phyloP scores from a whole-genome alignment of 1,140 invertebrate genomes.

The Panagrolaimus sp. region DNA sequence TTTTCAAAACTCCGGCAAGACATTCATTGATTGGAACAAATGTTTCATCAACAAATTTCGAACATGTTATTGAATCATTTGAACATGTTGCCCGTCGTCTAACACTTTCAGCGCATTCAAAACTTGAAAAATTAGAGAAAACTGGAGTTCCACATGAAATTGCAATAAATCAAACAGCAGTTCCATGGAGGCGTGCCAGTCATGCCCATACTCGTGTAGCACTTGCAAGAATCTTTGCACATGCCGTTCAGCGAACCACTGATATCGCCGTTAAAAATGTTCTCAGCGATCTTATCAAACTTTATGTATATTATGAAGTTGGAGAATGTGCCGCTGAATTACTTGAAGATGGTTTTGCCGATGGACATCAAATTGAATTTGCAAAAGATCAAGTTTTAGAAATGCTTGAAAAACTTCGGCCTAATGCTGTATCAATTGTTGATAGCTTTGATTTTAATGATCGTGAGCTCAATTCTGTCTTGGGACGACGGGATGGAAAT shows the following conservation, averaged over 20 bases:
- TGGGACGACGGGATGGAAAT: slow-evolving; percentile 78
- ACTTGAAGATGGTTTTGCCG: slow-evolving; percentile 34
- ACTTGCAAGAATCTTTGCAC: slow-evolving; percentile 39
- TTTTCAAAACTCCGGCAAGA: background rate
- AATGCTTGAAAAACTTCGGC: slow-evolving; percentile 52
- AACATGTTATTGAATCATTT: background rate
- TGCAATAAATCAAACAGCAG: slow-evolving; percentile 48
- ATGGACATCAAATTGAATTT: slow-evolving; percentile 26
- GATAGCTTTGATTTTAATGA: slow-evolving; percentile 84
- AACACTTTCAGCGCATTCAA: slow-evolving; percentile 41
- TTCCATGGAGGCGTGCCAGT: slow-evolving; percentile 40
- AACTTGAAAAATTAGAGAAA: slow-evolving; percentile 33
- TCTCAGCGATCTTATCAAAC: slow-evolving; percentile 28
- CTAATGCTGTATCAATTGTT: slow-evolving; percentile 79
- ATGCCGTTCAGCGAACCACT: slow-evolving; percentile 22
- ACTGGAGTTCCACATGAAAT: slow-evolving; percentile 31
- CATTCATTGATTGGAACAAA: slow-evolving; percentile 20
- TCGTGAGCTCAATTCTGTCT: slow-evolving; percentile 71
- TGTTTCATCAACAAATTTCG: slow-evolving; percentile 18
- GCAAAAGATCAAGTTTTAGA: slow-evolving; percentile 31
- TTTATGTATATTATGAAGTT: slow-evolving; percentile 45
- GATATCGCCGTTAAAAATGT: slow-evolving; percentile 30
- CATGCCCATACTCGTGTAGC: slow-evolving; percentile 48
- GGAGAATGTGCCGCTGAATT: slow-evolving; percentile 33
- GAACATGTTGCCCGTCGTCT: slow-evolving; percentile 54